Evolutionary conservation across 2,797 vertebrate genomes (phyloP).

Genomic region (Micromesistius poutassou): DNA sequence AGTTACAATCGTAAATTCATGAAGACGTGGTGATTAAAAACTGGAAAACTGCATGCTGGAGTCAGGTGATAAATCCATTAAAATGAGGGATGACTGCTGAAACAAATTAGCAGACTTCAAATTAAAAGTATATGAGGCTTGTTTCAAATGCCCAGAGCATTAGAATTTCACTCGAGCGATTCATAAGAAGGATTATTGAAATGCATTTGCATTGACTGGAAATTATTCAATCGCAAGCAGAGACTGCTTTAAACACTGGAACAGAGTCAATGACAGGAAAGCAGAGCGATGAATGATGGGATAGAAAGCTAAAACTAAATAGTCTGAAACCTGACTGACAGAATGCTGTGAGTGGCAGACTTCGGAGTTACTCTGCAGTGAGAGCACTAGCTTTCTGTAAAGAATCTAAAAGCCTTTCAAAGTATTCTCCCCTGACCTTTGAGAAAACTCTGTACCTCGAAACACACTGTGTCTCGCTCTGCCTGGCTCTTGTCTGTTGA

Average conservation of each 20-base stretch:
- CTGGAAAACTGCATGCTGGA: background rate
- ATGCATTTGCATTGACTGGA: background rate
- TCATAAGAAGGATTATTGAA: background rate
- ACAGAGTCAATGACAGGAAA: background rate
- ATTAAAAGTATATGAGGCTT: background rate
- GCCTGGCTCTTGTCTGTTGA: background rate
- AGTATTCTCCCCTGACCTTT: background rate
- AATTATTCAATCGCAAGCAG: background rate
- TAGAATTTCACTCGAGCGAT: constrained; percentile 1
- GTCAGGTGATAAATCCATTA: constrained; percentile 4
- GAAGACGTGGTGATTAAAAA: constrained; percentile 3
- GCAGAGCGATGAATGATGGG: background rate
- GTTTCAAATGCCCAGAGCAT: background rate
- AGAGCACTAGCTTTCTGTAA: background rate
- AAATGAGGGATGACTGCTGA: constrained; percentile 1
- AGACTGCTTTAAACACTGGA: background rate
- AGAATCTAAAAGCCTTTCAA: background rate
- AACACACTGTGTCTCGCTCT: background rate
- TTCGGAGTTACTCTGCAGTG: background rate
- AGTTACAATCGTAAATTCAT: constrained; percentile 3
- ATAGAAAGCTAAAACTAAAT: background rate
- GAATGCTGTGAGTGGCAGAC: background rate
- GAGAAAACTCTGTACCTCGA: background rate
- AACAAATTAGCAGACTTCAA: constrained; percentile 3
- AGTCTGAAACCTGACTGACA: background rate